Evolutionary conservation across 2,888 invertebrate genomes (phyloP), one percentile per base, ranked within the genome.

Genomic region (Colostygia pectinataria): DNA sequence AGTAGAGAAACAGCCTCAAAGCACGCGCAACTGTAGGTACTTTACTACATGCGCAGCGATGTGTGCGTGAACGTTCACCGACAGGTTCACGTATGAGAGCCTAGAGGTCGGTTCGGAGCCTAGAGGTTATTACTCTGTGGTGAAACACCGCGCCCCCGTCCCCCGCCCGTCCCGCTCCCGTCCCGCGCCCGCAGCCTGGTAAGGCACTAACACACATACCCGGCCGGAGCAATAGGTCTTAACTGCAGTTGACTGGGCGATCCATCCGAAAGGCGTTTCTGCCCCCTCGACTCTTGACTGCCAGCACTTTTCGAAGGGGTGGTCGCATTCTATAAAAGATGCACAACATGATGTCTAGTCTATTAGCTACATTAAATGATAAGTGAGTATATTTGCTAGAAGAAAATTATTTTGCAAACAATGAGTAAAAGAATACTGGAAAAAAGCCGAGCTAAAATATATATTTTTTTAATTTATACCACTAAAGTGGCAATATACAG

Each of bases 151-250:
- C n/a, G n/a, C n/a, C n/a, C n/a, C n/a, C n/a, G n/a, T n/a, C n/a
- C n/a, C n/a, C n/a, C n/a, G n/a, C n/a, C n/a, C n/a, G n/a, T n/a
- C n/a, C n/a, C n/a, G n/a, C n/a, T n/a, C n/a, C n/a, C n/a, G n/a
- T n/a, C n/a, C n/a, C n/a, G n/a, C n/a, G n/a, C n/a, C n/a, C n/a
- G n/a, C n/a, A n/a, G n/a, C n/a, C n/a, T n/a, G n/a, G n/a, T n/a
- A n/a, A n/a, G n/a, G n/a, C n/a, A n/a, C n/a, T 28, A 25, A 9
- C 9, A 12, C n/a, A 66, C 88, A 80, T 77, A 87, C 88, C 85
- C 85, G 7, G 90, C 88, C 0, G 90, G 89, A 6, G 90, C 90
- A 13, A 91, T 89, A 0, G 91, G 86, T 25, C 90, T 65, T 6
- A 90, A 59, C 59, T 90, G 90, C 27, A 90, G 61, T 48, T 89